These are phyloP conservation scores for Holotrichia oblita DNA, from an alignment of 1,140 invertebrate species.

Conservation along the genomic window DNA sequence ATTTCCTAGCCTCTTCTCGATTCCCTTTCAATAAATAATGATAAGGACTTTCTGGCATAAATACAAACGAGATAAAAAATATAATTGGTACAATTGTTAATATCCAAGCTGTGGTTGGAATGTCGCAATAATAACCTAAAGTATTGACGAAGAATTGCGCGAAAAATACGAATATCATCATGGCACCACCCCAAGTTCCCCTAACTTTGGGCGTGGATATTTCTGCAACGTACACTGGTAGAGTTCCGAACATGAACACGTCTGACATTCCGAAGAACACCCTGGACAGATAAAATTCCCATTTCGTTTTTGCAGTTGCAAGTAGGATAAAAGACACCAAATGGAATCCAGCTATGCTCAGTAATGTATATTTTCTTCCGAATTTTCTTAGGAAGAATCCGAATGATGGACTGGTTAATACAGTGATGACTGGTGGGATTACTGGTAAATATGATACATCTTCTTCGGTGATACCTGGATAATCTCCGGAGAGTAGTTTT, in stretches of 20 bases:
- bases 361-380: conserved; percentile 45
- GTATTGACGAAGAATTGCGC: conserved; percentile 35
- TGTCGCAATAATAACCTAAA: conserved; percentile 39
- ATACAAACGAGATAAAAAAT: conserved; percentile 71
- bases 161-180: conserved; percentile 38
- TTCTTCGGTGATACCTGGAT: conserved; percentile 41
- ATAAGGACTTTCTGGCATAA: conserved; percentile 83
- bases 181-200: conserved; percentile 43
- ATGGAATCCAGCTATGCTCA: conserved; percentile 44
- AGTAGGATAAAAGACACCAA: conserved; percentile 43
- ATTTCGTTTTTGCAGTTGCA: conserved; percentile 41
- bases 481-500: conserved; percentile 21
- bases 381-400: conserved; percentile 50
- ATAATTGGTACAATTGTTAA: conserved; percentile 55
- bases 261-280: conserved; percentile 42
- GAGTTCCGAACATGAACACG: conserved; percentile 14
- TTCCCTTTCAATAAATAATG: conserved; percentile 70
- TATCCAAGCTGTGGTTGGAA: conserved; percentile 1
- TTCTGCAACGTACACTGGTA: conserved; percentile 45
- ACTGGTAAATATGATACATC: conserved; percentile 46
- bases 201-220: conserved; percentile 44
- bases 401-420: conserved; percentile 44
- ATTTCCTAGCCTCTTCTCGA: conserved; percentile 68
- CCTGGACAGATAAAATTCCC: conserved; percentile 56
- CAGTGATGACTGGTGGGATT: conserved; percentile 42